Base-by-base conservation (phyloP, 2,113 vertebrate genomes). In the Smithornis capensis region DNA sequence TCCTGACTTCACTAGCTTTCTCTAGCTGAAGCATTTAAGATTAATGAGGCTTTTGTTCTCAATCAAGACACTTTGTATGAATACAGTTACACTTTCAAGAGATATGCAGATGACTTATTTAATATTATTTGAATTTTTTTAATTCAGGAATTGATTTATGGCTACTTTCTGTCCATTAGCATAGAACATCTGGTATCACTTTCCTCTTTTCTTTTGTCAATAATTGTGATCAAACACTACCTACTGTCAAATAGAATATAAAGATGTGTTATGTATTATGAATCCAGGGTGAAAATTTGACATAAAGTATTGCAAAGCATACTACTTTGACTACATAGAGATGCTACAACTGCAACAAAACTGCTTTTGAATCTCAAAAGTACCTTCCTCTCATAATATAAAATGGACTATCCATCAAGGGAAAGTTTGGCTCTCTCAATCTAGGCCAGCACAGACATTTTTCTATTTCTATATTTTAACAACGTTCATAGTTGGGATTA, bases 41-140 rank as follows among this genome's bases (percentile, higher is more conserved):
- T 95, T 98, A 97, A 98, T 97, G 96, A 97, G 83, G 94, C 91
- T 0, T 96, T 97, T 96, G 76, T 93, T 97, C 96, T 97, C 96
- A 97, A 92, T 98, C 96, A 97, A 96, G 90, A 83, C 95, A 92
- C 77, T 97, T 90, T 64, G 88, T 93, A 96, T 86, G 89, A 97
- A 96, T 92, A 96, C 37, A 95, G 75, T 95, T 96, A 92, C 78
- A 92, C 52, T 95, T 96, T 86, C 42, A 95, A 77, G 52, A 97
- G 60, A 84, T 76, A 91, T 74, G 52, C n/a, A 94, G 82, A 94
- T 91, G 45, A 90, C 71, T 96, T 94, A 83, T 70, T 91, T 91
- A 88, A 49, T 77, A 89, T 86, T 60, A 71, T 55, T 94, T 87
- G 5, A 60, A 80, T 82, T 94, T 94, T 95, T 80, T 4, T 53